These are phyloP conservation scores for Cosmia pyralina DNA, from an alignment of 2,888 invertebrate genomes.

Conservation along the genomic window DNA sequence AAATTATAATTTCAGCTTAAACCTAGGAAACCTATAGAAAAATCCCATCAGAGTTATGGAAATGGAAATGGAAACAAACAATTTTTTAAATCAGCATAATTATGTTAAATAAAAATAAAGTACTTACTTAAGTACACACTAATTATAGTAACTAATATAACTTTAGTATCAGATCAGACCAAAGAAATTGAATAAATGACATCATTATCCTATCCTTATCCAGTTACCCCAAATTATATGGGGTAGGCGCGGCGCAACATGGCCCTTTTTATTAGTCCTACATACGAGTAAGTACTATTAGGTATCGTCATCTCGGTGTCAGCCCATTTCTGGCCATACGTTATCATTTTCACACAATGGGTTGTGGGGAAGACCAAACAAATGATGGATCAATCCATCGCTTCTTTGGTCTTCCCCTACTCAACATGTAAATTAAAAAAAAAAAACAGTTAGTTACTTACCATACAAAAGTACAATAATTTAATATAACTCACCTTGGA, in stretches of 20 bases:
- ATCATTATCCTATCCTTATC: too few relatives aligned
- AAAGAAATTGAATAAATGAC: neutral
- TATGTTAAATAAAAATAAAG: neutral
- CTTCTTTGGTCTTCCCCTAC: too few relatives aligned
- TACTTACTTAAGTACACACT: neutral
- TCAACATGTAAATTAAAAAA: neutral
- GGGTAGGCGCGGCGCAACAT: too few relatives aligned
- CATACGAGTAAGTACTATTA: too few relatives aligned
- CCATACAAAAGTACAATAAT: neutral
- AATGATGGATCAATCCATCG: too few relatives aligned
- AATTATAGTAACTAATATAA: neutral
- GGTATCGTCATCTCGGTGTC: too few relatives aligned
- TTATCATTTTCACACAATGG: too few relatives aligned
- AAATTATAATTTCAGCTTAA: neutral
- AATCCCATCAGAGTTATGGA: neutral
- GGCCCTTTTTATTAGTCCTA: too few relatives aligned
- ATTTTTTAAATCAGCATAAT: neutral
- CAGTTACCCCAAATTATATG: too few relatives aligned
- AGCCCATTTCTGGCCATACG: too few relatives aligned
- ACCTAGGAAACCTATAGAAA: neutral
- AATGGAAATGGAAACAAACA: neutral
- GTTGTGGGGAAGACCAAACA: too few relatives aligned
- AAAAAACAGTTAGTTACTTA: too few relatives aligned
- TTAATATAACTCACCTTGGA: conserved; percentile 25
- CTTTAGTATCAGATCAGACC: neutral